phyloP scores from a whole-genome alignment of 2,113 vertebrate genomes.

The Xiphophorus hellerii region DNA sequence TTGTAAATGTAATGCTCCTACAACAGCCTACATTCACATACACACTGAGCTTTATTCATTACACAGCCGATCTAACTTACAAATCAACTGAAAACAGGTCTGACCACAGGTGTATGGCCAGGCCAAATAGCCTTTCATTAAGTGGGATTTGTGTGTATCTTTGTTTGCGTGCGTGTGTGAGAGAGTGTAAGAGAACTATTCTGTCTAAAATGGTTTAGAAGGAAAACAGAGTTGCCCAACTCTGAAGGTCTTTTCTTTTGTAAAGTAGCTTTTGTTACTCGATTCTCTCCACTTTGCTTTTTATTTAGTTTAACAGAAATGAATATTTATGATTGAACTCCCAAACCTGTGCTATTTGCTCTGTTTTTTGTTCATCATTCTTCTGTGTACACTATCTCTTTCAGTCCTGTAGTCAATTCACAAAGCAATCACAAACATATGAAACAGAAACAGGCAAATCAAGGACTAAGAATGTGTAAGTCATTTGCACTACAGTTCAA shows the following conservation, averaged over 20 bases:
- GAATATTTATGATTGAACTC: background rate
- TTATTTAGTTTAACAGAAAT: background rate
- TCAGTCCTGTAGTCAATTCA: too few relatives aligned
- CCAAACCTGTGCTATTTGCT: background rate
- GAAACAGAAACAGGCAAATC: too few relatives aligned
- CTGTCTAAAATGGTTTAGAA: conserved; percentile 33
- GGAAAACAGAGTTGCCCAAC: conserved; percentile 16
- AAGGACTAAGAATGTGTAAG: too few relatives aligned
- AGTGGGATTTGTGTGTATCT: background rate
- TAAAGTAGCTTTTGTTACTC: conserved; percentile 3
- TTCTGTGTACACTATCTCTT: background rate
- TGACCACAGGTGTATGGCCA: conserved; percentile 70
- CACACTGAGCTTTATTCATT: conserved; percentile 46
- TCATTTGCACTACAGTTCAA: too few relatives aligned
- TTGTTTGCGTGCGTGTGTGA: background rate
- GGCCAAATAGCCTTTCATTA: conserved; percentile 63
- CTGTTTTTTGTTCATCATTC: background rate
- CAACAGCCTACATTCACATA: conserved; percentile 11
- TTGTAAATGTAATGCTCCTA: conserved; percentile 11
- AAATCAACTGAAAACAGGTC: conserved; percentile 66
- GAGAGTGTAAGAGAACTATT: conserved; percentile 17
- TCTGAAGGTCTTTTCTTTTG: conserved; percentile 12
- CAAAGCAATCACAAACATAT: too few relatives aligned
- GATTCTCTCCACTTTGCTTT: background rate
- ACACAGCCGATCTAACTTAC: conserved; percentile 66